These are phyloP conservation scores for Malurus elegans DNA, from an alignment of 2,113 vertebrate genomes.

Conservation along the genomic window DNA sequence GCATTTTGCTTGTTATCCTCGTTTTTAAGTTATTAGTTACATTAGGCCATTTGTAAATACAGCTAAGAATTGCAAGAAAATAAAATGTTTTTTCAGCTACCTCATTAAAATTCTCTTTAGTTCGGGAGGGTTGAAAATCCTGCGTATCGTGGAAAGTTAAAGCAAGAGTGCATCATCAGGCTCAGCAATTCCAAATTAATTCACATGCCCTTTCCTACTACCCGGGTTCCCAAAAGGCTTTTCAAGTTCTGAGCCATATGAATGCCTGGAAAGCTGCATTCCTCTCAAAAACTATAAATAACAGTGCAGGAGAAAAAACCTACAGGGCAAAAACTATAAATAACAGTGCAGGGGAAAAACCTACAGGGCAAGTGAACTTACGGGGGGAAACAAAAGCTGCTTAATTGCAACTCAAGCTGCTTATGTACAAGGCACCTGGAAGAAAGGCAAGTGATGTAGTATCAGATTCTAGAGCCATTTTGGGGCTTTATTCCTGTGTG, in stretches of 20 bases:
- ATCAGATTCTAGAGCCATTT: not conserved
- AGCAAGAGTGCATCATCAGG: constrained; percentile 18
- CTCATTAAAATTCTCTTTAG: constrained; percentile 37
- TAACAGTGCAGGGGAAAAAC: not conserved
- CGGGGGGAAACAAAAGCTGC: not conserved
- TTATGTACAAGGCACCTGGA: not conserved
- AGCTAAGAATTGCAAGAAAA: constrained; percentile 54
- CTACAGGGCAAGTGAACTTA: not conserved
- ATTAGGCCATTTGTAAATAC: constrained; percentile 51
- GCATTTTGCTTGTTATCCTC: constrained; percentile 51
- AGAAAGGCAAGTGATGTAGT: not conserved
- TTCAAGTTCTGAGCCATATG: not conserved
- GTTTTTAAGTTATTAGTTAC: constrained; percentile 61
- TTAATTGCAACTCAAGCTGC: not conserved
- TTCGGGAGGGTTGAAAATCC: constrained; percentile 31
- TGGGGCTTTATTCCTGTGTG: not conserved
- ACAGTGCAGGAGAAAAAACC: not conserved
- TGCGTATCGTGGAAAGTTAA: constrained; percentile 26
- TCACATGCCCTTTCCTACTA: constrained; percentile 47
- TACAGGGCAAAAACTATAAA: not conserved
- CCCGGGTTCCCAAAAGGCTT: constrained; percentile 24
- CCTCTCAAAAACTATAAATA: not conserved
- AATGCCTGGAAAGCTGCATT: not conserved
- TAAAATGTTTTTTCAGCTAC: constrained; percentile 36
- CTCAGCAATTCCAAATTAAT: constrained; percentile 64